Evolutionary conservation across 2,113 vertebrate genomes (phyloP).

Genomic region (Microcebus lehilahytsara): DNA sequence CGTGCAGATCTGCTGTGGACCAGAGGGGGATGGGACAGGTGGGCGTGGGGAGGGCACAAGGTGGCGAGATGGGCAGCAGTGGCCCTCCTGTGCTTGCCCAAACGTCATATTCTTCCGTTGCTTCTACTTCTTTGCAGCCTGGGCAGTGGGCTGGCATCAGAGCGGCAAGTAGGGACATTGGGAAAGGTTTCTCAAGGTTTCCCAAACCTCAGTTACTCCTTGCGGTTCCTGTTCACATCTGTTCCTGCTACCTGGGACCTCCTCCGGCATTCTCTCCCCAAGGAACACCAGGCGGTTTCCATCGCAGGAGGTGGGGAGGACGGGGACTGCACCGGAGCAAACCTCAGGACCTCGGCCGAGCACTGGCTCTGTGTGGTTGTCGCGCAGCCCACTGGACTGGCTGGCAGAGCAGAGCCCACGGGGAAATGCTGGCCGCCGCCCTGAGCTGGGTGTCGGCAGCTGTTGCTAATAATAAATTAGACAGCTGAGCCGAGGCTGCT

Average conservation of each 20-base stretch:
- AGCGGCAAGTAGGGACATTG: not conserved
- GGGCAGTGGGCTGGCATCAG: not conserved
- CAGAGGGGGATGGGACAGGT: not conserved
- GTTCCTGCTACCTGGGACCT: not conserved
- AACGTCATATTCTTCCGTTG: not conserved
- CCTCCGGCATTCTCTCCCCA: not conserved
- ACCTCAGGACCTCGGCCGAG: not conserved
- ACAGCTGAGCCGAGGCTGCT: slow-evolving; percentile 23
- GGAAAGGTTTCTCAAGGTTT: not conserved
- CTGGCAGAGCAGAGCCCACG: not conserved
- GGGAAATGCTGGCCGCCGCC: not conserved
- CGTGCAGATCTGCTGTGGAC: not conserved
- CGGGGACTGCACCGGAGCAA: not conserved
- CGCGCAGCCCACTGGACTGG: slow-evolving; percentile 26
- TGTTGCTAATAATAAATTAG: slow-evolving; percentile 69
- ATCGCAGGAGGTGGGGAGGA: not conserved
- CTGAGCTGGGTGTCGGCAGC: slow-evolving; percentile 33
- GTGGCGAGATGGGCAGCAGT: not conserved
- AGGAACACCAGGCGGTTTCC: slow-evolving; percentile 9
- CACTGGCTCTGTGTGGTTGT: not conserved
- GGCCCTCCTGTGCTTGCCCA: not conserved
- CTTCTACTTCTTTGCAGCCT: not conserved
- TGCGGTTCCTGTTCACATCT: not conserved
- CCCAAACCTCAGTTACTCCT: not conserved
- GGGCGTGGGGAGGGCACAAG: not conserved